These are phyloP conservation scores for Limnephilus lunatus DNA, from an alignment of 2,888 invertebrate genomes.

Conservation along the genomic window DNA sequence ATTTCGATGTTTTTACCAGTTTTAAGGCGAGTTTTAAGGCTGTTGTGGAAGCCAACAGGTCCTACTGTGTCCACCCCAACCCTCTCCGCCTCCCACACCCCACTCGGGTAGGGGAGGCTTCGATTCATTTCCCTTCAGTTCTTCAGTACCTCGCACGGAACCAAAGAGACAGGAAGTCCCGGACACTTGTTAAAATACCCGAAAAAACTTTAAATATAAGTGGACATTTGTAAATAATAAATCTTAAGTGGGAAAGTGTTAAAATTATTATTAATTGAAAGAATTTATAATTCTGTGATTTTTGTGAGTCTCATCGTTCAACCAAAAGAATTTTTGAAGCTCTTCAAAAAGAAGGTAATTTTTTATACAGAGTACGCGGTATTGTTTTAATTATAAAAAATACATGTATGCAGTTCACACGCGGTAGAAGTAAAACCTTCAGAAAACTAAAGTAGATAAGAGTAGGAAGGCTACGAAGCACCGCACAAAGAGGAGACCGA, in stretches of 20 bases:
- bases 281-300: not conserved
- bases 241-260: not conserved
- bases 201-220: not conserved
- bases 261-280: not conserved
- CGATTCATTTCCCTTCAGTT: slow-evolving; percentile 37
- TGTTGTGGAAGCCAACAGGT: slow-evolving; percentile 37
- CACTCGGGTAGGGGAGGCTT: slow-evolving; percentile 12
- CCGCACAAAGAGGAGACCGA: no score
- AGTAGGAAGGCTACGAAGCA: no score
- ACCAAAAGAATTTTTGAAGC: not conserved
- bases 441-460: no score
- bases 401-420: no score
- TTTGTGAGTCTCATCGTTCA: not conserved
- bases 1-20: not conserved
- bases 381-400: not conserved
- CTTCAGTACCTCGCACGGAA: slow-evolving; percentile 32
- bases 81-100: not conserved
- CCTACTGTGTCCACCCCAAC: not conserved
- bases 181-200: not conserved
- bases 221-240: not conserved
- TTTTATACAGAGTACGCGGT: not conserved
- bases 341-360: not conserved
- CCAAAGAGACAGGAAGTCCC: slow-evolving; percentile 11
- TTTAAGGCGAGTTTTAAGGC: not conserved
- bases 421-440: no score